Base-by-base conservation (phyloP, 2,113 vertebrate species). In the Phocoena sinus region DNA sequence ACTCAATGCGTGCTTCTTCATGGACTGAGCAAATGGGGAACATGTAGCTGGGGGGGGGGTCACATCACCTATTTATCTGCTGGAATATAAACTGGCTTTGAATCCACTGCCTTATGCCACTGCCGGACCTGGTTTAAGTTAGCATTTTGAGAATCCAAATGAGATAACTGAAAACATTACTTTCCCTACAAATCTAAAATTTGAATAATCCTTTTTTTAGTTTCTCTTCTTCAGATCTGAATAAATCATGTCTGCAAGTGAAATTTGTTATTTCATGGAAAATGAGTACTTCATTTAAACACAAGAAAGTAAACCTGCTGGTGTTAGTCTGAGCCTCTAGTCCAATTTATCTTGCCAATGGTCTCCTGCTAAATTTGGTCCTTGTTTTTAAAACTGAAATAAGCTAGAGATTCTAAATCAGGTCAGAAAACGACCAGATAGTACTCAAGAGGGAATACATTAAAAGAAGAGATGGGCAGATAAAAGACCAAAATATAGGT, bases 251-350 rank as follows among this genome's bases (percentile, higher is more conserved):
- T 95, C 68, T 89, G 86, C 60, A 96, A 92, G 79, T 79, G 14
- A 85, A 96, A 93, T 79, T 70, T 95, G 82, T 58, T 83, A 82
- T 47, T 96, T 94, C 47, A 20, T 60, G 44, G 86, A 92, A 95
- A 97, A 96, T 80, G 85, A 90, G 63, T 76, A 86, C 63, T 97
- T 93, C 91, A 95, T 88, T 97, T 96, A 97, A 97, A 91, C 65
- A 92, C 1, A 9, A 93, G 38, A 83, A 96, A 94, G 96, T 87
- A 91, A 92, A 93, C 86, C 84, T 95, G 36, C 56, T 73, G 77
- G 77, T 83, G 85, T 44, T 44, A 44, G 62, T 73, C 70, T 83
- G 85, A 73, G 86, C 41, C 38, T 77, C 62, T 13, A 83, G 23
- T 56, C 53, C 81, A 93, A 47, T 94, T 94, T 93, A 77, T 50